Base-by-base conservation (phyloP, 2,113 vertebrate genomes). In the Tragelaphus imberbis region DNA sequence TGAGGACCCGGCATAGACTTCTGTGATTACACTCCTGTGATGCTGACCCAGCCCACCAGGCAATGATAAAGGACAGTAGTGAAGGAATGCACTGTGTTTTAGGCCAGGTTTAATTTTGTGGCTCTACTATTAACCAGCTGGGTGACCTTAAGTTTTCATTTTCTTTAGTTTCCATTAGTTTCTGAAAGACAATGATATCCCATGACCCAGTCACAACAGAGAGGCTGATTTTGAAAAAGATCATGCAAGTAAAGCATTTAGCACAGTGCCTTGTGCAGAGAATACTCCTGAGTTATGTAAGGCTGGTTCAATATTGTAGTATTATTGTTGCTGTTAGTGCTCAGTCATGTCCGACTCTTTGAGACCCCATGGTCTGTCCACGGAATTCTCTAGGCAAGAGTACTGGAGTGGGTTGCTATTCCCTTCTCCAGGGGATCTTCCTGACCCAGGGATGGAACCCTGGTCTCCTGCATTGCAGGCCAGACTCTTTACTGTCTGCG, bases 121-220 rank as follows among this genome's bases (percentile, higher is more conserved):
- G 16, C 40, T 80, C 58, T 12, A 28, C 13, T 25, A 55, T 36
- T 16, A 21, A 55, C 58, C 25, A 58, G 19, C 47, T 80, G 80
- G 47, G 15, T 63, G 63, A 77, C 23, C 36, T 2, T 47, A 58
- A 88, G 7, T 47, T 61, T 53, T 44, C 40, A 44, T 47, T 96
- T 97, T 5, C 28, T 63, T 90, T 87, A 75, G 68, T 91, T 95
- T 68, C 59, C 80, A 80, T 49, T 81, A 81, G 79, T 33, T 93
- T 94, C 58, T 49, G 15, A 84, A 95, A 84, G 77, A 28, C 63
- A 21, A 19, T 88, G 49, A 33, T 82, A 93, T 36, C 71, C n/a
- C 3, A 8, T 47, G 80, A n/a, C 17, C 5, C 33, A 33, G 49
- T 90, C 59, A 44, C 59, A 56, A 14, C 1, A 44, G 49, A 86